These are phyloP conservation scores for Zaprionus kolodkinae DNA, from an alignment of 1,140 invertebrate genomes.

Conservation along the genomic window DNA sequence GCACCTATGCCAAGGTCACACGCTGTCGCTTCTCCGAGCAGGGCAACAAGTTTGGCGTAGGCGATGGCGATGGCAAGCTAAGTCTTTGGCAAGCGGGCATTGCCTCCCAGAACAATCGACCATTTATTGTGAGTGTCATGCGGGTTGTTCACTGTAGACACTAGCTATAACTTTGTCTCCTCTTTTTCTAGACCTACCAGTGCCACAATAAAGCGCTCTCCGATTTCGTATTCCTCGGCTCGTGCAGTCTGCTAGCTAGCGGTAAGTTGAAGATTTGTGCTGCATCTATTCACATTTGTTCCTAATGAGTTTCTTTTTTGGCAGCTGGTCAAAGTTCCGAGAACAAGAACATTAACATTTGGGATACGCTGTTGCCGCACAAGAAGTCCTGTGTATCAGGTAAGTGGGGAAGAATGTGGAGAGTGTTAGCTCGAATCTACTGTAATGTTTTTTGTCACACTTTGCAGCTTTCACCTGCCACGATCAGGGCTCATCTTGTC, in stretches of 20 bases:
- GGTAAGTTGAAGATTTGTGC: conserved; percentile 78
- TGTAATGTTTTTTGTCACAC: not conserved
- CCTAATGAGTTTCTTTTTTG: conserved; percentile 1
- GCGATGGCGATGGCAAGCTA: conserved; percentile 95
- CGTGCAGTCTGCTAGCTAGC: conserved; percentile 98
- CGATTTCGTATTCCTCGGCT: conserved; percentile 99
- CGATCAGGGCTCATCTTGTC: conserved; percentile 94
- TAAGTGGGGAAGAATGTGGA: conserved; percentile 75
- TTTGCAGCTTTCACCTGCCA: conserved; percentile 93
- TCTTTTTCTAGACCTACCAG: conserved; percentile 91
- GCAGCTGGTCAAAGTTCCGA: conserved; percentile 97
- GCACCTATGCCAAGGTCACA: conserved; percentile 97
- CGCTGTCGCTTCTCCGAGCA: conserved; percentile 97
- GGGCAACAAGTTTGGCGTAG: conserved; percentile 99
- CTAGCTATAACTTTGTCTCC: not conserved
- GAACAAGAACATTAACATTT: conserved; percentile 98
- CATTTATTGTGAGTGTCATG: conserved; percentile 95
- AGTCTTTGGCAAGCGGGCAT: conserved; percentile 97
- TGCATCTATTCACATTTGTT: not conserved
- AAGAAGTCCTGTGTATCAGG: conserved; percentile 96
- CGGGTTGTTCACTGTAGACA: not conserved
- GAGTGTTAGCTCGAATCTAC: no score
- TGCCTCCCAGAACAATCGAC: conserved; percentile 91
- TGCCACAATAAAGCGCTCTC: conserved; percentile 98
- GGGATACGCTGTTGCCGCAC: conserved; percentile 98